Evolutionary conservation across 2,113 vertebrate species (phyloP), one percentile per base, ranked within the genome.

Genomic region (Semnornis frantzii): DNA sequence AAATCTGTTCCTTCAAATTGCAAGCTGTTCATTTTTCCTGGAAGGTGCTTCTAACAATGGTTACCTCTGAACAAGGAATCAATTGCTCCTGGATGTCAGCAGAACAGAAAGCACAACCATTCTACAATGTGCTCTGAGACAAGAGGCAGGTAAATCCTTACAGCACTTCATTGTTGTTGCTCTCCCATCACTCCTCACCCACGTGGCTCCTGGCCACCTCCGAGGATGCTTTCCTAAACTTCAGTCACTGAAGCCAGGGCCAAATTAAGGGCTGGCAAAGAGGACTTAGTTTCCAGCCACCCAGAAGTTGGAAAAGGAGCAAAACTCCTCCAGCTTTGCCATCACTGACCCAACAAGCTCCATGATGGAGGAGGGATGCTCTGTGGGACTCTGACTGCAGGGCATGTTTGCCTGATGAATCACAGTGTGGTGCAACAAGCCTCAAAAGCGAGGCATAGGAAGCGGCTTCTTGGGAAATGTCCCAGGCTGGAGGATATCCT

Each of bases 1-100:
- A 90, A 93, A 94, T 94, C 70, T 13, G 72, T 86, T 93, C 87
- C 92, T 93, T 91, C 86, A 94, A 87, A 97, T 91, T 80, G 82
- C 60, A 95, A 96, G 89, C 94, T 93, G 93, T 91, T 95, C 39
- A 79, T 30, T 91, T 95, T 95, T 96, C 95, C 97, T 96, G 94
- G 87, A 97, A 97, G 90, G 74, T 91, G 50, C 90, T 97, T 86
- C 93, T 91, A 92, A 48, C 31, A 97, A 65, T 58, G 90, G 73
- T 20, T 71, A 60, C 59, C 68, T 75, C 54, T 94, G 88, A 46
- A 72, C 66, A 92, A 93, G 86, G 76, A 83, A 69, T 60, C 73
- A 69, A 21, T n/a, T 1, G 2, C 48, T 58, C 58, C 24, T 66
- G 16, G 39, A 80, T 20, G 25, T 31, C 15, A 42, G 63, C 3